Conservation (phyloP, 2,113 vertebrate genomes). For the Grammomys surdaster region DNA sequence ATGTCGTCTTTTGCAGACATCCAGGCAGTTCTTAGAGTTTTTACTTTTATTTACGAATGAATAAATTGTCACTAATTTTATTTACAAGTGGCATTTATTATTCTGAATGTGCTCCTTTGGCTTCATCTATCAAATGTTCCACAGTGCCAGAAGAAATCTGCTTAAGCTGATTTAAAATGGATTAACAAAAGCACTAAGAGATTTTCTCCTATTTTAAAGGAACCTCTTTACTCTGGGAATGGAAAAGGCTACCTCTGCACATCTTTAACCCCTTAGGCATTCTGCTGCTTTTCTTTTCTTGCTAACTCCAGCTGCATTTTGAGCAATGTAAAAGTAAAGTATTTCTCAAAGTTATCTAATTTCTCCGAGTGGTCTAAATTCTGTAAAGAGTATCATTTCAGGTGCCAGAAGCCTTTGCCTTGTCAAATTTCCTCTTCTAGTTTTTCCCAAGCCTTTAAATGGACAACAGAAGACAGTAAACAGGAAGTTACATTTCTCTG, state of each 20-base stretch:
- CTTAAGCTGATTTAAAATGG: constrained; percentile 23
- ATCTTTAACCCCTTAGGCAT: neutral
- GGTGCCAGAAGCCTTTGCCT: neutral
- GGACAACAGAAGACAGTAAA: constrained; percentile 46
- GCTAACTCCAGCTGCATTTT: neutral
- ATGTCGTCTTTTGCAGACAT: neutral
- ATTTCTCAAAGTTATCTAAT: neutral
- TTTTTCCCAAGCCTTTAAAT: constrained; percentile 58
- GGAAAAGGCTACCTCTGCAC: neutral
- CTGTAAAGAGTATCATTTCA: neutral
- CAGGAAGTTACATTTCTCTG: constrained; percentile 66
- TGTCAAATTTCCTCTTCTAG: constrained; percentile 57
- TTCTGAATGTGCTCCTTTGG: neutral
- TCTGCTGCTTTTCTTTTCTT: constrained; percentile 27
- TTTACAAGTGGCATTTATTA: constrained; percentile 25
- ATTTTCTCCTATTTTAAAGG: constrained; percentile 44
- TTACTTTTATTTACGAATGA: neutral
- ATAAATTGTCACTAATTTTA: constrained; percentile 23
- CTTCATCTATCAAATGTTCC: constrained; percentile 28
- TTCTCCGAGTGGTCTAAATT: neutral
- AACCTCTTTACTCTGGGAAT: neutral
- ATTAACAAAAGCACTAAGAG: neutral
- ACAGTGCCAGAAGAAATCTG: neutral
- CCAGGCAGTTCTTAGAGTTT: neutral
- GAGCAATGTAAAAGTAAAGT: neutral